A percentile compares a stretch with the other conserved stretches of the same genome.
Conservation (phyloP, 1,140 invertebrate genomes). For the Leptestheria dahalacensis region DNA sequence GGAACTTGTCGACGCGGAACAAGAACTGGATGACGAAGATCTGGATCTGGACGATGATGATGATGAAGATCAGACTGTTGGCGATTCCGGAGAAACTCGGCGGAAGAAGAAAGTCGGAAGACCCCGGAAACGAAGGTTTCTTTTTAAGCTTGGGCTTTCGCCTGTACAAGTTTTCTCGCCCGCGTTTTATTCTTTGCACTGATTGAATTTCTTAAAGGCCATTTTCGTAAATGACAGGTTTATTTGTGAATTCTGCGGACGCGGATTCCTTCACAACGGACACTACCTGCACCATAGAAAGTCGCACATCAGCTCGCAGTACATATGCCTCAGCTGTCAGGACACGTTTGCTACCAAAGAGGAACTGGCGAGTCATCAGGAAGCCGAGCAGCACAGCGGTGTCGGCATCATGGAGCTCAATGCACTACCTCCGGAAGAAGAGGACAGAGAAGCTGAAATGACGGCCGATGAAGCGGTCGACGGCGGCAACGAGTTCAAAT, state of each 20-base stretch:
- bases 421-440: neutral
- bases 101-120: conserved; percentile 29
- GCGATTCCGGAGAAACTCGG: conserved; percentile 28
- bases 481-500: conserved; percentile 22
- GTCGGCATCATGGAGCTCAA: conserved; percentile 21
- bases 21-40: conserved; percentile 1
- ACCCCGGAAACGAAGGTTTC: conserved; percentile 1
- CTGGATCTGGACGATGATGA: conserved; percentile 39
- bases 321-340: conserved; percentile 35
- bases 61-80: conserved; percentile 39
- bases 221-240: no score
- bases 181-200: no score
- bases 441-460: conserved; percentile 18
- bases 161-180: no score
- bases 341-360: conserved; percentile 31
- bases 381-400: conserved; percentile 32
- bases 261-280: conserved; percentile 36
- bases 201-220: no score
- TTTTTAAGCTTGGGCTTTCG: no score
- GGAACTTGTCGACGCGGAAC: conserved; percentile 2
- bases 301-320: conserved; percentile 34
- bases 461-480: no score
- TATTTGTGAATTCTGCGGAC: conserved; percentile 36
- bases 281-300: conserved; percentile 33
- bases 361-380: conserved; percentile 35